These are phyloP conservation scores for Chrysogorgia sp. DNA, from an alignment of 92 coral and sea anemone genomes.

Conservation along the genomic window DNA sequence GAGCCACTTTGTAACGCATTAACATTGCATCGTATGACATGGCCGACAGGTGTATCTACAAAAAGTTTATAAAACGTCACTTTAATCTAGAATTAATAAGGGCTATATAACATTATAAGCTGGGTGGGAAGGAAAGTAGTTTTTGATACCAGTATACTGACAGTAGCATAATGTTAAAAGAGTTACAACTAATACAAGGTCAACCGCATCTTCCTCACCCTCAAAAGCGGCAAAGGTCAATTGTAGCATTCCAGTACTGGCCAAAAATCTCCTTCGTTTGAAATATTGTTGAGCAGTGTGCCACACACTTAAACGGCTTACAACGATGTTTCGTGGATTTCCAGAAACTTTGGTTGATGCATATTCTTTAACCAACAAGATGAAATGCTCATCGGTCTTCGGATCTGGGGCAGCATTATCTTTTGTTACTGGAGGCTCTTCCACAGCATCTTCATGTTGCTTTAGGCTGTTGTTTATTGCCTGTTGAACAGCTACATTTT, in stretches of 20 bases:
- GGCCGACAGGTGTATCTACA: slow-evolving; percentile 57
- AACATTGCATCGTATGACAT: slow-evolving; percentile 57
- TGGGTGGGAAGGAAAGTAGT: too few species aligned
- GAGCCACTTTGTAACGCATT: slow-evolving; percentile 48
- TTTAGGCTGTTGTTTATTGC: slow-evolving; percentile 51
- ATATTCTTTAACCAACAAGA: slow-evolving; percentile 20
- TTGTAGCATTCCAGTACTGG: slow-evolving; percentile 33
- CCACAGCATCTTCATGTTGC: slow-evolving; percentile 29
- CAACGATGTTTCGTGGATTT: slow-evolving; percentile 51
- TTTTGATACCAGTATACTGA: too few species aligned
- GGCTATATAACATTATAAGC: too few species aligned
- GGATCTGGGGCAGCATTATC: slow-evolving; percentile 33
- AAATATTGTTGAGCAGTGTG: slow-evolving; percentile 53
- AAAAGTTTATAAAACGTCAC: neutral
- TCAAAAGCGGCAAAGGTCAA: too few species aligned
- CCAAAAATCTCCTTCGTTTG: slow-evolving; percentile 46
- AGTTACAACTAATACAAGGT: neutral
- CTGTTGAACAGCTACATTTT: slow-evolving; percentile 47
- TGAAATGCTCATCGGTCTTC: slow-evolving; percentile 46
- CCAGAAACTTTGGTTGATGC: slow-evolving; percentile 47
- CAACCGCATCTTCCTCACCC: too few species aligned
- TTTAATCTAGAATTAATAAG: too few species aligned
- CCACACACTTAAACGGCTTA: slow-evolving; percentile 58
- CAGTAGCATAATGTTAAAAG: too few species aligned
- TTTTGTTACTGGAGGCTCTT: neutral